phyloP scores from a whole-genome alignment of 2,888 invertebrate genomes.

The Fragum fragum region DNA sequence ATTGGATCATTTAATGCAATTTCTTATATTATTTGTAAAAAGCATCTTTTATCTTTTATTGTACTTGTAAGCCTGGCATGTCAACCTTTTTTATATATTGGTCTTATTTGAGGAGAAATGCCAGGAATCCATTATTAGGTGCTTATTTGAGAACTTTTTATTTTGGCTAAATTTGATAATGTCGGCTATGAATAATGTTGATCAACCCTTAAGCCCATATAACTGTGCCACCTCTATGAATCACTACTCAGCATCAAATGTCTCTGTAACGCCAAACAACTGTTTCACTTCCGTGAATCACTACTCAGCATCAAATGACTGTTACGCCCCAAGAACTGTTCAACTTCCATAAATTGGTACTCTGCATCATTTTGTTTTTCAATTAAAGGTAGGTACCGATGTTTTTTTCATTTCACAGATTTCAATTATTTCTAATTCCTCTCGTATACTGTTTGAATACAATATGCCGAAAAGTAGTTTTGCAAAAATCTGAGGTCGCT shows the following conservation, averaged over 20 bases:
- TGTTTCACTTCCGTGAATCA: background rate
- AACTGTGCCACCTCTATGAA: background rate
- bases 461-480: too few relatives aligned
- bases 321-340: background rate
- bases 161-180: too few relatives aligned
- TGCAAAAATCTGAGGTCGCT: background rate
- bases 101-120: too few relatives aligned
- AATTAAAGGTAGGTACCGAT: background rate
- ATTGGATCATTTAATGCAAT: too few relatives aligned
- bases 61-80: too few relatives aligned
- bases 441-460: background rate
- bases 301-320: background rate
- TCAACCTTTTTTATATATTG: too few relatives aligned
- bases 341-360: background rate
- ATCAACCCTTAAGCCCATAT: background rate
- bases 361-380: background rate
- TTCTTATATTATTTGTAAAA: too few relatives aligned
- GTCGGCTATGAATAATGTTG: too few relatives aligned
- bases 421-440: background rate
- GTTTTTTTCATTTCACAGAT: background rate
- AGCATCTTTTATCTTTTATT: too few relatives aligned
- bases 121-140: too few relatives aligned
- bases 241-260: background rate
- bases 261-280: background rate
- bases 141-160: too few relatives aligned